These are phyloP conservation scores for Notiomystis cincta DNA, from an alignment of 2,113 vertebrate genomes.

Conservation along the genomic window DNA sequence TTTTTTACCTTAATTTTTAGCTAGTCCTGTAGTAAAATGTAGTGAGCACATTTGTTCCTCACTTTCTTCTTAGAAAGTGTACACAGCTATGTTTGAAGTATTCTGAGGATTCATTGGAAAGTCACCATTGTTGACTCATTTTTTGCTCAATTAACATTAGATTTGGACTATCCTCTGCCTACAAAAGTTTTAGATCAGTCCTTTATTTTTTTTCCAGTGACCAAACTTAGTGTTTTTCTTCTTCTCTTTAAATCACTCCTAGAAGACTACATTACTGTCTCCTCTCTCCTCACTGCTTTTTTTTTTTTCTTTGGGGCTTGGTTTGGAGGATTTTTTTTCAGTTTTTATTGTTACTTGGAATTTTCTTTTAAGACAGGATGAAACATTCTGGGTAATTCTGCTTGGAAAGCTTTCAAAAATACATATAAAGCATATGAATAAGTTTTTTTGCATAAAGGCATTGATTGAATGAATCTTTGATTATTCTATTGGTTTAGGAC, in stretches of 20 bases:
- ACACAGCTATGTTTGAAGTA: background rate
- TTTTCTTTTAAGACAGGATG: background rate
- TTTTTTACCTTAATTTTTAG: background rate
- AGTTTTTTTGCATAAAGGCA: background rate
- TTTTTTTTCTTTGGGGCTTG: background rate
- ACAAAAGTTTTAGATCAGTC: background rate
- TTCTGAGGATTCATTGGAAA: background rate
- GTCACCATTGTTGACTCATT: background rate
- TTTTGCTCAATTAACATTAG: background rate
- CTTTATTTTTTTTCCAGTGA: background rate
- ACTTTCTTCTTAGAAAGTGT: background rate
- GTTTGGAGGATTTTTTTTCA: rapidly evolving
- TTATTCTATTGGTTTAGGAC: background rate
- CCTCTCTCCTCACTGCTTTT: background rate
- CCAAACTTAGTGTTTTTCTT: background rate
- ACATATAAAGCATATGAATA: background rate
- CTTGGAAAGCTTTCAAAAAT: background rate
- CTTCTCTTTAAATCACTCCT: background rate
- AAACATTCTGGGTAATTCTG: background rate
- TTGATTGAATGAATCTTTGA: background rate
- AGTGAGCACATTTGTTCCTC: background rate
- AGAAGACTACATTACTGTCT: background rate
- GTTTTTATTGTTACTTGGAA: background rate
- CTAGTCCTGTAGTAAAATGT: background rate
- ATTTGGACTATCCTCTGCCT: background rate